Conservation (phyloP, 2,888 invertebrate genomes). For the Acrocera orbiculus region DNA sequence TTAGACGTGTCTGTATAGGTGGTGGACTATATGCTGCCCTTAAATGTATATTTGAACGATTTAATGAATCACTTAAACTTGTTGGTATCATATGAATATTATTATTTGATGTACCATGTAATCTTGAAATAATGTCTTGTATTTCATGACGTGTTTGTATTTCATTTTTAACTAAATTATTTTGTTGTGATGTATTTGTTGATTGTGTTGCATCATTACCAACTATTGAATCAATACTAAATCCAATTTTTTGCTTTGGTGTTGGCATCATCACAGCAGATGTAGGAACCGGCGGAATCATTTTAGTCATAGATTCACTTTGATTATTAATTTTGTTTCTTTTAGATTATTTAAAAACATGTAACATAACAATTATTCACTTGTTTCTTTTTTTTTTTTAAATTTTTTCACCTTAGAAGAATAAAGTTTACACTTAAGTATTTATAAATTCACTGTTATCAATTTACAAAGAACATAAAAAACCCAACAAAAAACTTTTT, state of each 20-base stretch:
- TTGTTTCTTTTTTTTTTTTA: too few species aligned
- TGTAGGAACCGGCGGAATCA: constrained; percentile 93
- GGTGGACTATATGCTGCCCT: constrained; percentile 20
- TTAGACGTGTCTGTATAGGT: constrained; percentile 19
- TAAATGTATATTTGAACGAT: constrained; percentile 4
- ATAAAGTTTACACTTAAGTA: too few species aligned
- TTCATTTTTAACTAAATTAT: constrained; percentile 10
- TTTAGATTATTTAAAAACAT: too few species aligned
- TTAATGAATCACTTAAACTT: constrained; percentile 3
- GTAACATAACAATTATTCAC: too few species aligned
- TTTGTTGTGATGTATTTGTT: constrained; percentile 13
- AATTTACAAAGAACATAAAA: too few species aligned
- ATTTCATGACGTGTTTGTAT: constrained; percentile 18
- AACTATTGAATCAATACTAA: constrained; percentile 88
- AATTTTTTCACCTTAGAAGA: too few species aligned
- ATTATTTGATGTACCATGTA: constrained; percentile 22
- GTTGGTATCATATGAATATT: constrained; percentile 9
- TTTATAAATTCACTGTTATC: too few species aligned
- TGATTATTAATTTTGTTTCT: too few species aligned
- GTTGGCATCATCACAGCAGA: constrained; percentile 75
- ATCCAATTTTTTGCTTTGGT: constrained; percentile 86
- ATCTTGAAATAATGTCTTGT: constrained; percentile 25
- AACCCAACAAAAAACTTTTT: too few species aligned
- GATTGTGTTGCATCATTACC: constrained; percentile 38
- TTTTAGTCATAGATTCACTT: constrained; percentile 39